These are phyloP conservation scores for Nycticryphes semicollaris DNA, from an alignment of 2,113 vertebrate species.

Conservation along the genomic window DNA sequence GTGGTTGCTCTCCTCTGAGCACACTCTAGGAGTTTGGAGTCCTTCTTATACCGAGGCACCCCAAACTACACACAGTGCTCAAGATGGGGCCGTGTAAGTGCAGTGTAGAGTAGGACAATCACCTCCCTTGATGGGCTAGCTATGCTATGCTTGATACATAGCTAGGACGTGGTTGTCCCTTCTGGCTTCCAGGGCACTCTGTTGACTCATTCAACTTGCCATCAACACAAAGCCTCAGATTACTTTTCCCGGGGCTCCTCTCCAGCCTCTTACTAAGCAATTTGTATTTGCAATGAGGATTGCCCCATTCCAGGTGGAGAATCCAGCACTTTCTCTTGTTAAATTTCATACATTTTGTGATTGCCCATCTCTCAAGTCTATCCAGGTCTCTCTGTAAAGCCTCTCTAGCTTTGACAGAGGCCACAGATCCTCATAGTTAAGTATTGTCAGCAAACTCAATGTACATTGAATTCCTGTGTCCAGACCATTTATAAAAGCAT, in stretches of 20 bases:
- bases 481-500: background rate
- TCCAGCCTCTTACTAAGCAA: background rate
- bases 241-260: background rate
- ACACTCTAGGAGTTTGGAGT: background rate
- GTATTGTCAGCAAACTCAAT: background rate
- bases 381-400: background rate
- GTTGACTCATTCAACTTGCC: background rate
- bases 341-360: background rate
- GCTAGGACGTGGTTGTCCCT: background rate
- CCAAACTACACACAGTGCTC: background rate
- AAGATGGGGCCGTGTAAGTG: background rate
- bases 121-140: background rate
- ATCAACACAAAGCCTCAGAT: background rate
- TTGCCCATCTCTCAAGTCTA: background rate
- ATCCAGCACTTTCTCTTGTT: background rate
- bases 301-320: background rate
- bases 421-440: background rate
- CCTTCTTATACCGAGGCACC: background rate
- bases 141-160: background rate
- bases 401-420: background rate
- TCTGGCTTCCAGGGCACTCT: background rate
- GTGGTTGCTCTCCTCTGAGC: background rate
- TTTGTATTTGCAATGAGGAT: background rate
- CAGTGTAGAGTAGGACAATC: background rate
- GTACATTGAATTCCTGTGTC: background rate